Evolutionary conservation across 2,113 vertebrate genomes (phyloP).

Genomic region (Strix aluco): DNA sequence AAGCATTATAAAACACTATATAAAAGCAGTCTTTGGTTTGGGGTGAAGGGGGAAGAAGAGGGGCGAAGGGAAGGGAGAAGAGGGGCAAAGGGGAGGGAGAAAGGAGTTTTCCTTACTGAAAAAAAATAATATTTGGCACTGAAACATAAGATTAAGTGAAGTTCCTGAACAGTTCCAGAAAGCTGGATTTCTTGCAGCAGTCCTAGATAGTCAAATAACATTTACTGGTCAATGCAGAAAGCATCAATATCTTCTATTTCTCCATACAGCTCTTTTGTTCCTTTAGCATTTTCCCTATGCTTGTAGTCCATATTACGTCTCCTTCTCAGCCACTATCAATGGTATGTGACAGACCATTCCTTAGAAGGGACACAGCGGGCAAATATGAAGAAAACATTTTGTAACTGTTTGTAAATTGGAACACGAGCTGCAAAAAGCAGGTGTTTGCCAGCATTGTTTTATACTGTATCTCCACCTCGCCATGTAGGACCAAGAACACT

Average conservation of each 20-base stretch:
- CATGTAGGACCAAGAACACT: background rate
- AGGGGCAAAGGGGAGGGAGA: background rate
- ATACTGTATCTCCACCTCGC: background rate
- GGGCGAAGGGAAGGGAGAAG: background rate
- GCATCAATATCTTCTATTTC: background rate
- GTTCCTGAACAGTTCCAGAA: background rate
- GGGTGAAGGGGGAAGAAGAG: rapidly evolving
- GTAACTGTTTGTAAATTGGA: background rate
- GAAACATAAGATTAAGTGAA: background rate
- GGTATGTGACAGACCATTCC: background rate
- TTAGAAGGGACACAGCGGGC: background rate
- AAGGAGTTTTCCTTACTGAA: background rate
- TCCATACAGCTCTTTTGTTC: background rate
- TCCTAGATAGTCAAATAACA: background rate
- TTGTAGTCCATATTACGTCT: background rate
- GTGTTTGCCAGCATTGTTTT: background rate
- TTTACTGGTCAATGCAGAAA: background rate
- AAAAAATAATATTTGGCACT: background rate
- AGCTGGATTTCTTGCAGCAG: background rate
- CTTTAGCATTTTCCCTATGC: background rate
- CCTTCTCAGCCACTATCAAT: background rate
- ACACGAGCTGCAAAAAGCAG: background rate
- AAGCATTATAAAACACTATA: background rate
- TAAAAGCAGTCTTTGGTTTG: background rate
- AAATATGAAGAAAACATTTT: background rate